Conservation (phyloP, 1,140 invertebrate species). For the Drosophila kurseongensis region DNA sequence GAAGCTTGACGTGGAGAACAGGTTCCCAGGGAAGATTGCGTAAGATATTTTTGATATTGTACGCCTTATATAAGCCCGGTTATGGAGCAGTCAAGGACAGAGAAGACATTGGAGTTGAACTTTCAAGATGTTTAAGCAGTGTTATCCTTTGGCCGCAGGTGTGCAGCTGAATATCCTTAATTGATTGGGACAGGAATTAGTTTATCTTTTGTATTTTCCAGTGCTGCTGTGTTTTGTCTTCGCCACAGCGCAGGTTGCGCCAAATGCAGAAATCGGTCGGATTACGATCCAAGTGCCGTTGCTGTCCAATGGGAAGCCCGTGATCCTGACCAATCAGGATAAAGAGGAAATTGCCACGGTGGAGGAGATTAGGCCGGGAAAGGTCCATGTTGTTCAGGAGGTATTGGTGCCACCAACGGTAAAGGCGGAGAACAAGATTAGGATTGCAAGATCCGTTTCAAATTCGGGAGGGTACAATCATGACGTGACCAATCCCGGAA, state of each 20-base stretch:
- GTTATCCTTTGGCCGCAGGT: constrained; percentile 70
- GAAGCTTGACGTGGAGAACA: constrained; percentile 47
- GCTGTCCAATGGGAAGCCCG: constrained; percentile 67
- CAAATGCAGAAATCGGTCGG: constrained; percentile 69
- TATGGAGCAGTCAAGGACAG: constrained; percentile 39
- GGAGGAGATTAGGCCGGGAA: constrained; percentile 56
- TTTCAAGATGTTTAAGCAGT: constrained; percentile 56
- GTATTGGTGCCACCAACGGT: constrained; percentile 47
- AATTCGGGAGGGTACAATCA: constrained; percentile 18
- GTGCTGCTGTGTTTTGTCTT: constrained; percentile 62
- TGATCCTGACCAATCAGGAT: constrained; percentile 40
- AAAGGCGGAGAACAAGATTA: constrained; percentile 21
- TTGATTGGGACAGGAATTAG: background rate
- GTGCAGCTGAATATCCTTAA: background rate
- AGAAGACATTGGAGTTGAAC: constrained; percentile 47
- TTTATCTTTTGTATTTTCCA: constrained; percentile 12
- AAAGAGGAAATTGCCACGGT: constrained; percentile 57
- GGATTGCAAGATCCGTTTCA: constrained; percentile 37
- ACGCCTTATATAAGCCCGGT: constrained; percentile 53
- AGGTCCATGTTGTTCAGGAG: constrained; percentile 34
- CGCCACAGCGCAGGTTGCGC: constrained; percentile 70
- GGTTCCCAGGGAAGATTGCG: constrained; percentile 44
- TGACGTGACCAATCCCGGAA: constrained; percentile 30
- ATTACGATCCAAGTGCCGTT: constrained; percentile 74
- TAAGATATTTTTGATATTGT: constrained; percentile 4